Percentiles rank a stretch among this genome's conserved stretches.
These are phyloP conservation scores for Uria aalge DNA, from an alignment of 2,113 vertebrate genomes.

Conservation along the genomic window DNA sequence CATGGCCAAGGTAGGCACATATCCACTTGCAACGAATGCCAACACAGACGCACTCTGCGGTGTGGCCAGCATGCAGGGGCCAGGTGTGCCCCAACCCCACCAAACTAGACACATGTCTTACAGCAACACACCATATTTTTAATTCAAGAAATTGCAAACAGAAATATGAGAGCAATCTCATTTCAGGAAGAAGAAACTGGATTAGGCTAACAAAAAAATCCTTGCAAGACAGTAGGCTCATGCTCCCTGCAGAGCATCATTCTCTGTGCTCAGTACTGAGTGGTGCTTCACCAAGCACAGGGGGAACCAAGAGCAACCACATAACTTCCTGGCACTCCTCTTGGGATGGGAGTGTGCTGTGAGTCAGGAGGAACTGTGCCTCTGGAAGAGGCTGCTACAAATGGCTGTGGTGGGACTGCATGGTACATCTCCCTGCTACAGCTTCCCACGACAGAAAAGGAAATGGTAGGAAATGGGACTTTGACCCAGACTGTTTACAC, in stretches of 20 bases:
- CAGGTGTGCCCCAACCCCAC: not conserved
- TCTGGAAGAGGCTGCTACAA: not conserved
- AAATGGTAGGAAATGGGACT: not conserved
- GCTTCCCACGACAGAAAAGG: not conserved
- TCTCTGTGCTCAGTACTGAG: accelerated
- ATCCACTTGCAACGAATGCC: not conserved
- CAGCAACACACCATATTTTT: not conserved
- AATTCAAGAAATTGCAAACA: not conserved
- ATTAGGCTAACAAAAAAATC: not conserved
- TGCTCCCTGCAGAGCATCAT: not conserved
- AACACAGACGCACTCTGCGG: accelerated
- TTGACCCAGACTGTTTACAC: not conserved
- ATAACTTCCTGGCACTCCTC: accelerated
- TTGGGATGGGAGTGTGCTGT: not conserved
- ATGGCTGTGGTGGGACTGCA: not conserved
- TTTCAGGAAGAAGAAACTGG: not conserved
- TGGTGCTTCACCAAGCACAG: not conserved
- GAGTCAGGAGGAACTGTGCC: not conserved
- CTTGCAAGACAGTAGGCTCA: not conserved
- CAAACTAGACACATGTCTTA: not conserved
- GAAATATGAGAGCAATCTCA: not conserved
- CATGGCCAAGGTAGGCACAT: accelerated
- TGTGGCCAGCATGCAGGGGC: accelerated
- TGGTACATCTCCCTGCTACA: not conserved
- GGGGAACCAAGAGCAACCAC: not conserved